Evolutionary conservation across 2,797 vertebrate genomes (phyloP), one percentile per base, ranked within the genome.

Genomic region (Esox masquinongy): DNA sequence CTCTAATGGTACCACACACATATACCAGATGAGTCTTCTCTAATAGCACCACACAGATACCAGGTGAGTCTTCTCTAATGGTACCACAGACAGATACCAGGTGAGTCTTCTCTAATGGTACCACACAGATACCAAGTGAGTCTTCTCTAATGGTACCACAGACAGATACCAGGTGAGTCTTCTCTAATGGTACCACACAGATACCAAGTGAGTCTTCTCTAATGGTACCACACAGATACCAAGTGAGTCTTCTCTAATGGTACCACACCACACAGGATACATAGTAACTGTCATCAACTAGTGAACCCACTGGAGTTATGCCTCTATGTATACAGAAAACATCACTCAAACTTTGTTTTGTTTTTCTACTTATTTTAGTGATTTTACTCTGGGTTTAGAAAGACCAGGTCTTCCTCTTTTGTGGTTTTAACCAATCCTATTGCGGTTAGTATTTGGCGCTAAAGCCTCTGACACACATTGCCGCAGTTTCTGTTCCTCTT

Each of bases 71-170:
- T 24, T 59, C 17, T 59, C 22, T 59, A 59, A 47, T 47, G 11
- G 43, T 47, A 11, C 43, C 11, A 47, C 12, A 29, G 15, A 29
- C 34, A 17, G 15, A 36, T 39, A 24, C 24, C 24, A 63, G 15
- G 39, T 29, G 49, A 66, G 61, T n/a, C 1, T 39, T 39, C 15
- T 68, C 2, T 8, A 9, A 17, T 19, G 29, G 66, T 24, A 97
- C 92, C 97, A 97, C 92, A 92, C 94, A 98, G 91, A 95, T 98
- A 79, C 92, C 97, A 81, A 97, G 97, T 99, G 94, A 96, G 96
- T 95, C 71, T 36, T 34, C 26, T 53, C 59, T 31, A 39, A 67
- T 36, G 75, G 34, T 39, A 19, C 36, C n/a, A 71, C 36, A n/a
- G n/a, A 76, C 36, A 70, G 9, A 47, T 14, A 47, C 43, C 43